phyloP scores from a whole-genome alignment of 2,797 vertebrate species.

The Anas bahamensis region DNA sequence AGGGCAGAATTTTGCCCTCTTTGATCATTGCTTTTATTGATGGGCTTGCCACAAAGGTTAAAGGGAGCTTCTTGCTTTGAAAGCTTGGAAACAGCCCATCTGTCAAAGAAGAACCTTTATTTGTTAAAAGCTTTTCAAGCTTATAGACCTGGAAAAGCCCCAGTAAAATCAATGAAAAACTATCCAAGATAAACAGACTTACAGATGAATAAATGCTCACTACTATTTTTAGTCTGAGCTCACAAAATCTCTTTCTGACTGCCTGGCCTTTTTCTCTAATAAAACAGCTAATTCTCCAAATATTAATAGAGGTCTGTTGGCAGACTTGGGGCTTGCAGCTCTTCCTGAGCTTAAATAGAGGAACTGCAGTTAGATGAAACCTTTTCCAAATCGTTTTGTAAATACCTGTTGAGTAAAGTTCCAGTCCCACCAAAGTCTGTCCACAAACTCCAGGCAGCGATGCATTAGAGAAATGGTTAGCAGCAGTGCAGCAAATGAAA shows the following conservation, averaged over 20 bases:
- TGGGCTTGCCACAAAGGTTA: conserved; percentile 13
- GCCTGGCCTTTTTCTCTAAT: conserved; percentile 52
- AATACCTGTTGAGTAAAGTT: conserved; percentile 12
- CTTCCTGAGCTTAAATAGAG: conserved; percentile 3
- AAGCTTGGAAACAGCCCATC: conserved; percentile 4
- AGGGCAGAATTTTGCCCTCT: conserved; percentile 1
- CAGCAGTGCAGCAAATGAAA: background rate
- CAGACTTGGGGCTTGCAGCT: background rate
- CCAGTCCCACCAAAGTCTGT: background rate
- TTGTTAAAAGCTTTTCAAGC: conserved; percentile 43
- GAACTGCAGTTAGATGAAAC: background rate
- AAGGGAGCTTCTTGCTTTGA: conserved; percentile 25
- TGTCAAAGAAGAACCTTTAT: conserved; percentile 41
- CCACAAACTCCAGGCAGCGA: background rate
- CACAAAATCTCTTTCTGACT: conserved; percentile 45
- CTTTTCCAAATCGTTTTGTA: background rate
- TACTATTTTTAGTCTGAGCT: conserved; percentile 68
- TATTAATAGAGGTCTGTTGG: conserved; percentile 30
- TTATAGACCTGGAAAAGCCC: conserved; percentile 53
- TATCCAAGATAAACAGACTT: conserved; percentile 55
- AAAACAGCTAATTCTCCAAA: conserved; percentile 65
- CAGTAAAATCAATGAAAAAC: conserved; percentile 58
- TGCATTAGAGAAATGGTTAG: background rate
- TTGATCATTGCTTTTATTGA: conserved; percentile 30
- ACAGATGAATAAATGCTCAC: conserved; percentile 54